These are phyloP conservation scores for Daubentonia madagascariensis DNA, from an alignment of 2,113 vertebrate genomes.

Conservation along the genomic window DNA sequence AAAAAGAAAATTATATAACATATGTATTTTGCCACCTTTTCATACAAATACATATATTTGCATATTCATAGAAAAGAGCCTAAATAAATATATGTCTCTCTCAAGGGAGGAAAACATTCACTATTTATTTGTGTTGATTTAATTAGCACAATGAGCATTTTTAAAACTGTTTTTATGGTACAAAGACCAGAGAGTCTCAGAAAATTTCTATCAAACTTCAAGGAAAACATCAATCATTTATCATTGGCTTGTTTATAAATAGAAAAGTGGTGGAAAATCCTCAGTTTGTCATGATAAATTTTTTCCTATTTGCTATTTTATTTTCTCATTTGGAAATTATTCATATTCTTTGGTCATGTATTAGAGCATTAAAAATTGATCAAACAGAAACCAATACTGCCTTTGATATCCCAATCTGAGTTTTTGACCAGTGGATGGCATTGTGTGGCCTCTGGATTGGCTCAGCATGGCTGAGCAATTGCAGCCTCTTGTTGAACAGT, in stretches of 20 bases:
- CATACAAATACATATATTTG: background rate
- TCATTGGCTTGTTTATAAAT: background rate
- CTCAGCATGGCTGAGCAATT: background rate
- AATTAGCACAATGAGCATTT: background rate
- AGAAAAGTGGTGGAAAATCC: background rate
- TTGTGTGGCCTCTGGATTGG: background rate
- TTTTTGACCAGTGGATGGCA: background rate
- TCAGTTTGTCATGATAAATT: background rate
- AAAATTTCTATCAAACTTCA: background rate
- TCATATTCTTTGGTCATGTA: background rate
- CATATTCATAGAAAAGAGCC: background rate
- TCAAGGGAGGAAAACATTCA: background rate
- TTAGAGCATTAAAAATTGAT: background rate
- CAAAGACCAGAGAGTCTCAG: background rate
- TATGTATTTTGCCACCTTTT: background rate
- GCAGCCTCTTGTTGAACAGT: background rate
- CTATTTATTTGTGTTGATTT: background rate
- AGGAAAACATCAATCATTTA: background rate
- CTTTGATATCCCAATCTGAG: background rate
- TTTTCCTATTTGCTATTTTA: conserved; percentile 28
- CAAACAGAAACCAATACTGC: background rate
- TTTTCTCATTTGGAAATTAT: background rate
- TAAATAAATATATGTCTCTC: background rate
- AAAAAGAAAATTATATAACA: background rate
- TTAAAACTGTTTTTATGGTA: background rate